Evolutionary conservation across 2,113 vertebrate species (phyloP).

Genomic region (Gasterosteus nipponicus): DNA sequence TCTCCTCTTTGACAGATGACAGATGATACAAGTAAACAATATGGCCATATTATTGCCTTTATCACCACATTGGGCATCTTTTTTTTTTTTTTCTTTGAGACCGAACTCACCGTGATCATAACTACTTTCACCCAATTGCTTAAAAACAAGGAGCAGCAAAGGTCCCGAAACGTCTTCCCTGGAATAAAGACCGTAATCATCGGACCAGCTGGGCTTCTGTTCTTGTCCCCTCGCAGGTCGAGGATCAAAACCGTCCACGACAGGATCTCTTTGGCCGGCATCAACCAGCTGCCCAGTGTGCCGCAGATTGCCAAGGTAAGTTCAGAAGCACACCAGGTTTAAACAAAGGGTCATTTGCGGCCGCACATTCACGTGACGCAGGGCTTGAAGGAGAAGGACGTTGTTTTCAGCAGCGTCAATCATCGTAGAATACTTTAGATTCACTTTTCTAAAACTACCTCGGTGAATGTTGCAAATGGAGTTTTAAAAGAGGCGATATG

Average conservation of each 20-base stretch:
- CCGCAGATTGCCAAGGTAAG: constrained; percentile 95
- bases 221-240: constrained; percentile 80
- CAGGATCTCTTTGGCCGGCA: constrained; percentile 93
- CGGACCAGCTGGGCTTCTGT: background rate
- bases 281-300: constrained; percentile 93
- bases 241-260: constrained; percentile 92
- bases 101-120: background rate
- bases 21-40: background rate
- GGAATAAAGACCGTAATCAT: background rate
- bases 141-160: background rate
- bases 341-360: background rate
- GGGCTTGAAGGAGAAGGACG: background rate
- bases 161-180: background rate
- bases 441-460: background rate
- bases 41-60: background rate
- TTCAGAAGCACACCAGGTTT: background rate
- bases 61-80: background rate
- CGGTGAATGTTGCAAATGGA: background rate
- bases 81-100: background rate
- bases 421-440: background rate
- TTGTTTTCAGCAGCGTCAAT: background rate
- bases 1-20: constrained; percentile 15
- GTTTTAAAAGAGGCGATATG: background rate
- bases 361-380: background rate
- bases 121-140: background rate